phyloP scores from a whole-genome alignment of 2,113 vertebrate species.

The Hipposideros armiger region DNA sequence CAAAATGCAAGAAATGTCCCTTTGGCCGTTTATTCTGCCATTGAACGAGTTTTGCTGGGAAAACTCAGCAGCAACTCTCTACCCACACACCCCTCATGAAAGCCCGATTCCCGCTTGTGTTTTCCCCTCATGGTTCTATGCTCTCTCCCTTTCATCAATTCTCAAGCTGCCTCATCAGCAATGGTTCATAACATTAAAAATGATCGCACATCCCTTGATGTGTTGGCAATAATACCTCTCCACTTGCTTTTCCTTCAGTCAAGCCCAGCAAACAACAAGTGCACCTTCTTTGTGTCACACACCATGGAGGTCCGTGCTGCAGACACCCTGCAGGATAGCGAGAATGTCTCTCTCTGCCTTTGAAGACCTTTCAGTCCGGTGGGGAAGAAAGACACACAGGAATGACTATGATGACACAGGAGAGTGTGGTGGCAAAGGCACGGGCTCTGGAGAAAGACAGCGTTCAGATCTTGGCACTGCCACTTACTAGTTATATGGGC shows the following conservation, averaged over 20 bases:
- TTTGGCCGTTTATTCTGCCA: background rate
- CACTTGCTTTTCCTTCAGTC: background rate
- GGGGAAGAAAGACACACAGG: background rate
- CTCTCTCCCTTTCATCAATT: background rate
- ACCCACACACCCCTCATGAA: background rate
- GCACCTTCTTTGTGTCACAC: background rate
- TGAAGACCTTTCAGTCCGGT: no score
- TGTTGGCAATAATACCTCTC: background rate
- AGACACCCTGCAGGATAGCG: background rate
- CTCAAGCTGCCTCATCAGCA: background rate
- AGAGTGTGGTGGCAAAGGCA: background rate
- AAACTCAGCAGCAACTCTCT: background rate
- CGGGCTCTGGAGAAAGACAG: background rate
- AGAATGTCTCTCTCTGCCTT: background rate
- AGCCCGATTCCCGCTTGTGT: background rate
- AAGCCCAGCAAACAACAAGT: background rate
- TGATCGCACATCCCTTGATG: background rate
- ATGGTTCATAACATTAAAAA: background rate
- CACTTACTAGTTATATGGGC: background rate
- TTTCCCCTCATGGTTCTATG: background rate
- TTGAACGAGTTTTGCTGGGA: background rate
- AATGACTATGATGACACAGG: fast-evolving
- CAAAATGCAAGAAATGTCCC: background rate
- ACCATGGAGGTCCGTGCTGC: fast-evolving
- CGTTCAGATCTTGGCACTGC: background rate